Evolutionary conservation across 2,888 invertebrate genomes (phyloP), one percentile per base, ranked within the genome.

Genomic region (Drosophila subsilvestris): DNA sequence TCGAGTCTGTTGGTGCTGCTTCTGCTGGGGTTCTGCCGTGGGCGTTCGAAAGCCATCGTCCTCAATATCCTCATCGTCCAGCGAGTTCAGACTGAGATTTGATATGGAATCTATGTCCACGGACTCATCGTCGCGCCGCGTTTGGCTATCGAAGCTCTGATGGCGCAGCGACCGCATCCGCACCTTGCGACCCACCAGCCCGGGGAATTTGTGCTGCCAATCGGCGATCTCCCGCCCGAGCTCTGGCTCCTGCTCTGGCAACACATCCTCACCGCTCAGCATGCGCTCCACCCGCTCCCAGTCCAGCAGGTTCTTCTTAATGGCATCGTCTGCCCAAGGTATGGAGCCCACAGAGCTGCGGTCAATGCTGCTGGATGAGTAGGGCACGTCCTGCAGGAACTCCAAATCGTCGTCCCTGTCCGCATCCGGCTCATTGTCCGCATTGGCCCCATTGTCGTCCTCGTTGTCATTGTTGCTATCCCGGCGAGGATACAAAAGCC

Each of bases 321-420:
- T 91, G 17, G 92, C 92, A 85, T 92, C 92, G 63, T 92, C 91
- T 3, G 92, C 92, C 92, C 92, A 92, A 0, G 92, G 92, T 63
- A 92, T 92, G 25, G 92, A 92, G n/a, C 91, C 91, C 58, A 91
- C 89, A 8, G 91, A 91, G 63, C 92, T 91, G 48, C 92, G 88
- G 63, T 92, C 92, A 25, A 89, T 70, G 63, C 91, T 91, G 65
- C 91, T 91, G 2, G 91, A 91, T 10, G 92, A 91, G 61, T 89
- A 90, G 54, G 90, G 91, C 17, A 91, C 86, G 69, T 91, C 90
- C 27, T 90, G 89, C 63, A 87, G 65, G 62, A 88, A 91, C 49
- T 91, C 92, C 0, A 86, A 89, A 68, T 89, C 90, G 55, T 90
- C 86, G 69, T 86, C 83, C 61, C 84, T 86, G 54, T 88, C 89